phyloP scores from a whole-genome alignment of 1,140 invertebrate genomes.

The Drosophila grimshawi region DNA sequence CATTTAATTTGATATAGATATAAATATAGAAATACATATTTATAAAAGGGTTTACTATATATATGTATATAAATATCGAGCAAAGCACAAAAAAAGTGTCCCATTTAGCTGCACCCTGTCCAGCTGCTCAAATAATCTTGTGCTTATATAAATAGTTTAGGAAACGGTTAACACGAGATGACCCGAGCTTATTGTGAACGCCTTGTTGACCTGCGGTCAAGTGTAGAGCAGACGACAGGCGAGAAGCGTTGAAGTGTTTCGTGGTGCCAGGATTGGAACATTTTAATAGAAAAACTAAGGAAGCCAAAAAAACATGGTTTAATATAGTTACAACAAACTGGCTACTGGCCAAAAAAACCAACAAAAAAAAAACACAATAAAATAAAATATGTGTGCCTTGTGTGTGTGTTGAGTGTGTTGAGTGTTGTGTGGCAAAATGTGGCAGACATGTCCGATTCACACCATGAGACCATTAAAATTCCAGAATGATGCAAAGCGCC shows the following conservation, averaged over 20 bases:
- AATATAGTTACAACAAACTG: slow-evolving; percentile 51
- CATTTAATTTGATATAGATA: neutral
- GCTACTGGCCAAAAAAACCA: slow-evolving; percentile 32
- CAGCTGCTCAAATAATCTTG: neutral
- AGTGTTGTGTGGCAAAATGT: slow-evolving; percentile 35
- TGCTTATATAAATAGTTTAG: slow-evolving; percentile 5
- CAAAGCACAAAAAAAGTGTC: neutral
- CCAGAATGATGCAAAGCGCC: slow-evolving; percentile 34
- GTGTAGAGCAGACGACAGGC: slow-evolving; percentile 27
- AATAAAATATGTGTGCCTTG: slow-evolving; percentile 8
- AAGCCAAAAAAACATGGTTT: slow-evolving; percentile 35
- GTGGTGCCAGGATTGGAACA: slow-evolving; percentile 14
- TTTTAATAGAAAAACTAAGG: slow-evolving; percentile 50
- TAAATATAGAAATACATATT: no score
- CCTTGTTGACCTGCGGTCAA: slow-evolving; percentile 27
- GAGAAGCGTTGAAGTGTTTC: slow-evolving; percentile 15
- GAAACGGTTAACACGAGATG: slow-evolving; percentile 30
- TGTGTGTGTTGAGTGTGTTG: slow-evolving; percentile 16
- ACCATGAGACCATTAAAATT: slow-evolving; percentile 52
- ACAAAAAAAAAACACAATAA: neutral
- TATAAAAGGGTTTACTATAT: neutral
- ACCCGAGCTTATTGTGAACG: slow-evolving; percentile 20
- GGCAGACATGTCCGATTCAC: slow-evolving; percentile 47
- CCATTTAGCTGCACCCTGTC: neutral
- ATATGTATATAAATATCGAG: no score